Evolutionary conservation across 2,888 invertebrate genomes (phyloP), one percentile per base, ranked within the genome.

Genomic region (Mythimna ferrago): DNA sequence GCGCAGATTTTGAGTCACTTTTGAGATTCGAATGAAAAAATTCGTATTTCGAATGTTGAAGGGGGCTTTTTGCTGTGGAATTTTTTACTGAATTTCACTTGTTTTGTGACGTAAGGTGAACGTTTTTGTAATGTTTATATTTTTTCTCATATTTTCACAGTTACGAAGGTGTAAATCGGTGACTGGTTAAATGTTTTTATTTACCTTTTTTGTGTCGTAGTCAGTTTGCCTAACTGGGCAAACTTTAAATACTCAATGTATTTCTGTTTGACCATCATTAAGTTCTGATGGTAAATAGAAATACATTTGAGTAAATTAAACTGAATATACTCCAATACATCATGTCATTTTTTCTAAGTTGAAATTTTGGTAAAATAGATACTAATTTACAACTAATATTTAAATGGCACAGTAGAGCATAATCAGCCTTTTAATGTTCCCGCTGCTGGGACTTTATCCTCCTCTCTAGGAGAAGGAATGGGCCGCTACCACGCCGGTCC

Each of bases 81-180:
- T 92, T 95, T 95, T 87, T 95, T 95, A 94, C 88, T 86, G 85
- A 89, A 93, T 92, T 94, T 93, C 95, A 95, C 95, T 95, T 95
- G 95, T 86, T 87, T 48, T 57, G 64, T 79, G 85, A 82, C 73
- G 90, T 91, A 91, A 93, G 91, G 93, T 88, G 73, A 81, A 41
- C 73, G 90, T 94, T 94, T 93, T 93, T 93, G 83, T 89, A 80
- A 85, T 93, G 95, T 94, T 94, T 93, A 93, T 88, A 85, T 89
- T 89, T 89, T 89, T 89, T 84, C 75, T 6, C 19, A 38, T 58
- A 66, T 73, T 71, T 81, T 82, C 72, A 82, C 85, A 73, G 83
- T 78, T 87, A 78, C 38, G 58, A n/a, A 83, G 84, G 78, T 75
- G 73, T 78, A 76, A 78, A 84, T 85, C 76, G 77, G 76, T 76